These are phyloP conservation scores for Chesias legatella DNA, from an alignment of 2,888 invertebrate species.

Conservation along the genomic window DNA sequence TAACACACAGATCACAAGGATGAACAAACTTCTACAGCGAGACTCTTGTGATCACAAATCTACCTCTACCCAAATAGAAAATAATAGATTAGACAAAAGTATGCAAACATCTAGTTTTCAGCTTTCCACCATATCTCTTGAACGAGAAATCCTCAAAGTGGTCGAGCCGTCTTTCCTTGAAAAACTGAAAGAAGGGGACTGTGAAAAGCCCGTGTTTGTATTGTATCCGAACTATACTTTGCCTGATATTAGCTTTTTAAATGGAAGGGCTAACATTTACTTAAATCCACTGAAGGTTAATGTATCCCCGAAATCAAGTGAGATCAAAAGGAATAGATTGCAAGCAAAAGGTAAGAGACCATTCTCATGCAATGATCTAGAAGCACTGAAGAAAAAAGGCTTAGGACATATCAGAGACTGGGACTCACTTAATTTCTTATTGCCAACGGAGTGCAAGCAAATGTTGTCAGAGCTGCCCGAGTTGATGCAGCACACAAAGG, in stretches of 20 bases:
- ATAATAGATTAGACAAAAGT: conserved; percentile 84
- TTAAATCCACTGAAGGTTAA: conserved; percentile 85
- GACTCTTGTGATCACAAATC: conserved; percentile 68
- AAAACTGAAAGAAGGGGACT: conserved; percentile 83
- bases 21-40: conserved; percentile 62
- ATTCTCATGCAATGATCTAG: conserved; percentile 90
- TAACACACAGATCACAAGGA: conserved; percentile 73
- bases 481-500: conserved; percentile 83
- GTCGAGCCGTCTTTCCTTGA: conserved; percentile 86
- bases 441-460: conserved; percentile 91
- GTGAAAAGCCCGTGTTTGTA: conserved; percentile 90
- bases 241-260: conserved; percentile 92
- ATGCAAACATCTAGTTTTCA: conserved; percentile 85
- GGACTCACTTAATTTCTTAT: conserved; percentile 93
- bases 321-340: conserved; percentile 60
- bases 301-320: conserved; percentile 60
- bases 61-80: conserved; percentile 75
- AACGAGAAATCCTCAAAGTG: conserved; percentile 80
- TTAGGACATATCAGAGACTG: conserved; percentile 94
- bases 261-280: conserved; percentile 83
- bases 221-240: conserved; percentile 95
- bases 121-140: conserved; percentile 51
- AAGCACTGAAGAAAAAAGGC: conserved; percentile 88
- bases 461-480: conserved; percentile 90
- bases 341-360: conserved; percentile 81